Percentiles rank a stretch among this genome's conserved stretches.
These are phyloP conservation scores for Mola mola DNA, from an alignment of 2,113 vertebrate genomes.

Conservation along the genomic window DNA sequence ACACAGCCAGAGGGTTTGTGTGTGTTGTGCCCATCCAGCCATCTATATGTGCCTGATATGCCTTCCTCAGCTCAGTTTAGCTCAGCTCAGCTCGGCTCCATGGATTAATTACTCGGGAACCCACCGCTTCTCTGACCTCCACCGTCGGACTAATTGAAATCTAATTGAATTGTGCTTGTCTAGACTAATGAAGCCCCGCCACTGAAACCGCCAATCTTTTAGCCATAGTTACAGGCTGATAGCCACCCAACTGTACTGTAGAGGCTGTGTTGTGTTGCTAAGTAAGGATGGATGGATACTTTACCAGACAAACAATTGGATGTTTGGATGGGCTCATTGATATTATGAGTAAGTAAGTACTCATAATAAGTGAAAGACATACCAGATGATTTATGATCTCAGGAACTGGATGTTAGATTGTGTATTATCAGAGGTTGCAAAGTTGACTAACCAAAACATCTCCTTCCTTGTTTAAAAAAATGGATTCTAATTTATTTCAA, in stretches of 20 bases:
- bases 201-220: slow-evolving; percentile 79
- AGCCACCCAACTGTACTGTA: slow-evolving; percentile 36
- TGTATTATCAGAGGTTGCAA: no score
- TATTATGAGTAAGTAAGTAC: no score
- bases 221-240: slow-evolving; percentile 47
- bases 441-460: no score
- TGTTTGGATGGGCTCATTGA: no score
- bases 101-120: slow-evolving; percentile 83
- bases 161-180: slow-evolving; percentile 85
- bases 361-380: no score
- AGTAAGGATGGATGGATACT: slow-evolving; percentile 26
- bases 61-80: slow-evolving; percentile 65
- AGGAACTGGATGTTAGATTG: no score
- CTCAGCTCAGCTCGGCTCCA: slow-evolving; percentile 64
- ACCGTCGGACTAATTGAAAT: slow-evolving; percentile 83
- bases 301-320: no score
- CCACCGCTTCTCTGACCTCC: slow-evolving; percentile 81
- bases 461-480: no score
- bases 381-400: no score
- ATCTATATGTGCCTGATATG: slow-evolving; percentile 46
- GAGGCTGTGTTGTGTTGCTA: not conserved
- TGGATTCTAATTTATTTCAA: no score
- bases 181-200: slow-evolving; percentile 83
- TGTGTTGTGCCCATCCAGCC: slow-evolving; percentile 58
- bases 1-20: slow-evolving; percentile 22